Base-by-base conservation (phyloP, 2,113 vertebrate genomes). In the Ibidorhyncha struthersii region DNA sequence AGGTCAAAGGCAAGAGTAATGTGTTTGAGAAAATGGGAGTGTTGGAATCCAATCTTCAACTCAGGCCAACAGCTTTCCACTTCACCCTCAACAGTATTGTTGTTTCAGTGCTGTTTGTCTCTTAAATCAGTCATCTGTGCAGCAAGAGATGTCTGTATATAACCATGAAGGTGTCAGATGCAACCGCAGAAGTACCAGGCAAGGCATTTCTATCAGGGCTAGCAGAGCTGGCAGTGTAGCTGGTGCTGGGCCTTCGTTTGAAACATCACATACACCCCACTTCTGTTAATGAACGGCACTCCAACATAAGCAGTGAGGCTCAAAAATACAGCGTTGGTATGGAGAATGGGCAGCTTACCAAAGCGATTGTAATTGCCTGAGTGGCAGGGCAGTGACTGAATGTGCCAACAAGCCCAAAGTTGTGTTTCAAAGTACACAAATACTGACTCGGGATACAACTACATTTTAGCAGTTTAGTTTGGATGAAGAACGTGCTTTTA, bases 1-100 rank as follows among this genome's bases (percentile, higher is more conserved):
- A 95, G 53, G 69, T 90, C 59, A 96, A 92, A 97, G 78, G n/a
- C 67, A 95, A 91, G 88, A 95, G 77, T 70, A 89, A 94, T 61
- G 74, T 73, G 6, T 90, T 95, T 96, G 65, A 91, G 82, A 93
- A 83, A 94, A 89, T 69, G 36, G 41, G 71, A 95, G 56, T 3
- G 7, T 32, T 90, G 81, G n/a, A 77, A 71, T 94, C 71, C 27
- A 20, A 22, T 89, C 67, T 61, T 58, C 45, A 91, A 65, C 65
- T 80, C 26, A 58, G 79, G 72, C 85, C 59, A 81, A 43, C 23
- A 76, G 47, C 40, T 95, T 96, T 96, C 55, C 29, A 85, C 63
- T 83, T 58, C 14, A 55, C 20, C 30, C 27, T 89, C 25, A 59
- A 9, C 45, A 71, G 53, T 55, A 56, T 72, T 94, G 20, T 61